phyloP scores from a whole-genome alignment of 1,140 invertebrate species.

The Zaprionus africanus region DNA sequence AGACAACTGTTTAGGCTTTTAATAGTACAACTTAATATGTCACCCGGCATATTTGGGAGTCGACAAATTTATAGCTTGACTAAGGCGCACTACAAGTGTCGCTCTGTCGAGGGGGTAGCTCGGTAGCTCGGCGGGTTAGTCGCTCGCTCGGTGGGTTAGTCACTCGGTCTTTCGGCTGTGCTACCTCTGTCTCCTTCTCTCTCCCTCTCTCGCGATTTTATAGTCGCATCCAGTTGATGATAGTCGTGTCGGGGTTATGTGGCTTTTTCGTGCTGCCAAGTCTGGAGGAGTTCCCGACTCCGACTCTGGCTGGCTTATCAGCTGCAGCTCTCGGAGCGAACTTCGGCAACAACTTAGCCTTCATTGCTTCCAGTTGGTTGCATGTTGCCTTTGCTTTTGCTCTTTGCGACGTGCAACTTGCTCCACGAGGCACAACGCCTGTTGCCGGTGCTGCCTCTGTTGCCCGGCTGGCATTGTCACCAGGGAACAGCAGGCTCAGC shows the following conservation, averaged over 20 bases:
- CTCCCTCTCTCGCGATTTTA: conserved; percentile 27
- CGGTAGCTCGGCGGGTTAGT: not conserved
- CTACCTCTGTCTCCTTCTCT: conserved; percentile 1
- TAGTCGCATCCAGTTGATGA: conserved; percentile 33
- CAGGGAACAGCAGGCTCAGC: conserved; percentile 29
- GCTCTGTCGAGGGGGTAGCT: not conserved
- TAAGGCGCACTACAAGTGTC: conserved; percentile 15
- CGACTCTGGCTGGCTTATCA: conserved; percentile 41
- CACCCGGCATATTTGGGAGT: conserved; percentile 28
- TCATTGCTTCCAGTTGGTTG: conserved; percentile 81
- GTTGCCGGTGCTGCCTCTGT: not conserved
- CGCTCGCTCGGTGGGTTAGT: not conserved
- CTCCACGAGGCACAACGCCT: conserved; percentile 13
- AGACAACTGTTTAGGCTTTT: conserved; percentile 21
- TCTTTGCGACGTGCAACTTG: conserved; percentile 30
- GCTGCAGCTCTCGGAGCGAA: conserved; percentile 45
- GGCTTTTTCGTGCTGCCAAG: conserved; percentile 40
- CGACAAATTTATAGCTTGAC: conserved; percentile 38
- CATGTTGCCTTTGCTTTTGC: conserved; percentile 22
- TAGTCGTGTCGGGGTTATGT: conserved; percentile 30
- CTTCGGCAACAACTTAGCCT: conserved; percentile 77
- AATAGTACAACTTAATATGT: conserved; percentile 42
- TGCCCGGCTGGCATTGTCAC: conserved; percentile 35
- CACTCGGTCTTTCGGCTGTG: conserved; percentile 12
- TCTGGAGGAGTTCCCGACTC: not conserved